Evolutionary conservation across 2,888 invertebrate species (phyloP), one percentile per base, ranked within the genome.

Genomic region (Drepanosiphum platanoidis): DNA sequence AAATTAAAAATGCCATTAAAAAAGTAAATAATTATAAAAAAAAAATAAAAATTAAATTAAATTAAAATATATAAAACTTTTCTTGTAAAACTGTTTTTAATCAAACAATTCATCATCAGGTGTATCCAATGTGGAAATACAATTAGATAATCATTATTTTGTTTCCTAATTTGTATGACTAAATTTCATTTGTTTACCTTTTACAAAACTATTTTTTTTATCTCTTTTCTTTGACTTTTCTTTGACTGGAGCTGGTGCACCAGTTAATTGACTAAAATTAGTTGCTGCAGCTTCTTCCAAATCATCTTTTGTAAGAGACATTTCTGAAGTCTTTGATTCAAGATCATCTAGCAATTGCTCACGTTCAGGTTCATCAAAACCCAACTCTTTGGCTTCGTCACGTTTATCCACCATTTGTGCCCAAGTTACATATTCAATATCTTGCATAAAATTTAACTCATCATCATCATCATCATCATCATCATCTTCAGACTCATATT

Each of bases 401-500:
- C 74, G 83, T 18, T 74, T 46, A 42, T 74, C 34, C 66, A 83
- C 46, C 34, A 74, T 34, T 83, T 83, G 74, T 27, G 83, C 46
- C 75, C 75, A 75, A 68, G 66, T 75, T 18, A 77, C 84, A 84
- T 68, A 84, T 22, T 70, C 77, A 4, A 84, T 58, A 58, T 84
- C 77, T 36, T 68, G 22, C 22, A 77, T 30, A 36, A 83, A 70
- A 32, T 39, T 30, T 9, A 30, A 34, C 13, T 46, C n/a, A 1
- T 34, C 58, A 27, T 71, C 52, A 4, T 84, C 75, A 58, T 84
- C 34, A 11, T 84, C 84, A 58, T 52, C 32, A 18, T 84, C 84
- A 52, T 84, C 75, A 77, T 84, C 66, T 27, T 84, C 83, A 58
- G 77, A 84, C 13, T 84, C 84, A 22, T 39, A 9, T 42, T 82